A percentile compares a stretch with the other conserved stretches of the same genome.
These are phyloP conservation scores for Noctuana brunneofusca DNA, from an alignment of 2,888 invertebrate species.

Conservation along the genomic window DNA sequence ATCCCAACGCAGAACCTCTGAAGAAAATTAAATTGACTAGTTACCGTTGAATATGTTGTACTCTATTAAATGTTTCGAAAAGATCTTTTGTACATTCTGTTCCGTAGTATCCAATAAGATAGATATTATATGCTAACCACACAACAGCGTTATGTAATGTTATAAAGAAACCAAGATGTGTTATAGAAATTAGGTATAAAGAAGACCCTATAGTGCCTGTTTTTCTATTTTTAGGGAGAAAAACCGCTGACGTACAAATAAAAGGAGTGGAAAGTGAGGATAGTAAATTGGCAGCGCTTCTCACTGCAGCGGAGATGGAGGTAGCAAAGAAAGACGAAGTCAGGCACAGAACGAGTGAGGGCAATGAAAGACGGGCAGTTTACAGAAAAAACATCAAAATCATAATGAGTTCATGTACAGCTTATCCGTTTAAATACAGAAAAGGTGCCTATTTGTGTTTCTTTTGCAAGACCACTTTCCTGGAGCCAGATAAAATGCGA, in stretches of 20 bases:
- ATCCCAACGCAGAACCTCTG: conserved; percentile 53
- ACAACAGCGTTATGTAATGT: neutral
- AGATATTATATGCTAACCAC: neutral
- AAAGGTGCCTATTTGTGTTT: conserved; percentile 72
- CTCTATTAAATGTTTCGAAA: conserved; percentile 21
- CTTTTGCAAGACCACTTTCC: conserved; percentile 67
- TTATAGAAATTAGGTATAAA: conserved; percentile 22
- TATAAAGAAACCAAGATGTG: conserved; percentile 1
- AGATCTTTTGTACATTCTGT: neutral
- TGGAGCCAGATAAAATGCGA: conserved; percentile 71
- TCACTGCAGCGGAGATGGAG: conserved; percentile 34
- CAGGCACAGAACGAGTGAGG: conserved; percentile 43
- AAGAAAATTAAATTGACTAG: conserved; percentile 32
- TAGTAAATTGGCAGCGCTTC: conserved; percentile 41
- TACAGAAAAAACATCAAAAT: conserved; percentile 69
- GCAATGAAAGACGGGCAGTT: conserved; percentile 59
- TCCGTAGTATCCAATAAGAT: neutral
- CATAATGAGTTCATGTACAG: conserved; percentile 67
- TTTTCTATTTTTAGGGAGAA: conserved; percentile 81
- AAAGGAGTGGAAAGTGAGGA: conserved; percentile 60
- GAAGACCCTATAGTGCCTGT: conserved; percentile 65
- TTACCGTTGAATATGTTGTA: conserved; percentile 6
- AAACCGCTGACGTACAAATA: conserved; percentile 58
- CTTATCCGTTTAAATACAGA: conserved; percentile 75
- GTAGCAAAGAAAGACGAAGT: conserved; percentile 22